Evolutionary conservation across 2,113 vertebrate species (phyloP), one percentile per base, ranked within the genome.

Genomic region (Cyprinodon tularosa): DNA sequence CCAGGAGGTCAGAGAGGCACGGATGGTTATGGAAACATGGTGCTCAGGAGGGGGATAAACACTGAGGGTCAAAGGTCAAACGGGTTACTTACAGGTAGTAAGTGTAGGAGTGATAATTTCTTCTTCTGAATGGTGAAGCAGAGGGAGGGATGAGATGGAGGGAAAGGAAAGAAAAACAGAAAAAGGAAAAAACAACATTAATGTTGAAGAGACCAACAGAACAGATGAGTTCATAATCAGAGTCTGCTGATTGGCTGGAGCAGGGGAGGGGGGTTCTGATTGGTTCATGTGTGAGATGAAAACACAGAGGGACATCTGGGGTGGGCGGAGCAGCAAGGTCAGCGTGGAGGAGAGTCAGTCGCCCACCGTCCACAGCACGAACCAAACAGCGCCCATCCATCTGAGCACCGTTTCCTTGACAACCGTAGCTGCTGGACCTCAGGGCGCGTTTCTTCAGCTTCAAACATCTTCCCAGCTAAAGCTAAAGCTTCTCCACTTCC

Each of bases 101-200:
- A 87, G 89, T 89, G 89, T 90, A 89, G 89, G 89, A 90, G 77
- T 90, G 86, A 89, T 76, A 84, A 84, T 84, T 84, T 90, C 89
- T 89, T 76, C 89, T 83, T 87, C 89, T 90, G 86, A 88, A 63
- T 80, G 86, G 73, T 50, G 53, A 79, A 63, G 77, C 75, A 17
- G 76, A 76, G 75, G 84, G 68, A 74, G 82, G 80, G 78, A 75
- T 84, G 86, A 63, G 66, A 87, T 80, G 86, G 63, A 74, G 89
- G 89, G 76, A 77, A 85, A 79, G 80, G 82, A 77, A 88, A 81
- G 42, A 82, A 81, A 86, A 85, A 85, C 68, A 86, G 80, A 84
- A 80, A 84, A 84, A 79, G 59, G 69, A 66, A 75, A 83, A 72
- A 84, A 85, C 72, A 84, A 83, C 76, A 81, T 90, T 90, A 90